Conservation (phyloP, 2,113 vertebrate species). For the Cariama cristata region DNA sequence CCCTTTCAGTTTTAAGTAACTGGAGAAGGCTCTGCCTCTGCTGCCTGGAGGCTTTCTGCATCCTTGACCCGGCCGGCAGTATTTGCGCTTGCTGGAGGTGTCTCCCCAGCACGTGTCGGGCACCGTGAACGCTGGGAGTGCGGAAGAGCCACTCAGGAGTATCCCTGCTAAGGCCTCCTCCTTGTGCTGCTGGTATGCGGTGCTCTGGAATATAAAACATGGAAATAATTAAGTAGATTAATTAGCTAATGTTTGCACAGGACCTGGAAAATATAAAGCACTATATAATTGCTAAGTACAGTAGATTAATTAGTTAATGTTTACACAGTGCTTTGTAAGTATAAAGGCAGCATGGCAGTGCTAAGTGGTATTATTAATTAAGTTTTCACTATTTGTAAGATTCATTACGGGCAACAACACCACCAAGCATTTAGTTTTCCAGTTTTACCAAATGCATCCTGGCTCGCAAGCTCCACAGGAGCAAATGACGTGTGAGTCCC, state of each 20-base stretch:
- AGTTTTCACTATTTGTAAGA: background rate
- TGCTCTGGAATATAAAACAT: background rate
- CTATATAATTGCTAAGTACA: conserved; percentile 27
- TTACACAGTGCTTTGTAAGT: conserved; percentile 18
- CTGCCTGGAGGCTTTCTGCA: background rate
- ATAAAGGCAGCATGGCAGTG: background rate
- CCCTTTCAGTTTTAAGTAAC: background rate
- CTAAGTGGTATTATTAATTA: conserved; percentile 9
- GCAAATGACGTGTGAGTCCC: accelerated
- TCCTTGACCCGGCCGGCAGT: background rate
- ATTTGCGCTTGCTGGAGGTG: background rate
- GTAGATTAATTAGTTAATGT: conserved; percentile 32
- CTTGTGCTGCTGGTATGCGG: background rate
- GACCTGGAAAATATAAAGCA: conserved; percentile 13
- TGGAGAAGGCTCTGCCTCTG: background rate
- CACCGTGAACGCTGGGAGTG: accelerated
- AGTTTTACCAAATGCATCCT: background rate
- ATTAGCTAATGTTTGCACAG: conserved; percentile 44
- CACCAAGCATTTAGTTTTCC: background rate
- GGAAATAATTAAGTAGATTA: conserved; percentile 31
- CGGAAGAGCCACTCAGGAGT: background rate
- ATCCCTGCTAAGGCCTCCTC: background rate
- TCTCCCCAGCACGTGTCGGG: background rate
- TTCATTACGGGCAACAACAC: background rate
- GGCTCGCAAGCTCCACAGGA: background rate